Evolutionary conservation across 1,140 invertebrate genomes (phyloP), one percentile per base, ranked within the genome.

Genomic region (Saccostrea echinata): DNA sequence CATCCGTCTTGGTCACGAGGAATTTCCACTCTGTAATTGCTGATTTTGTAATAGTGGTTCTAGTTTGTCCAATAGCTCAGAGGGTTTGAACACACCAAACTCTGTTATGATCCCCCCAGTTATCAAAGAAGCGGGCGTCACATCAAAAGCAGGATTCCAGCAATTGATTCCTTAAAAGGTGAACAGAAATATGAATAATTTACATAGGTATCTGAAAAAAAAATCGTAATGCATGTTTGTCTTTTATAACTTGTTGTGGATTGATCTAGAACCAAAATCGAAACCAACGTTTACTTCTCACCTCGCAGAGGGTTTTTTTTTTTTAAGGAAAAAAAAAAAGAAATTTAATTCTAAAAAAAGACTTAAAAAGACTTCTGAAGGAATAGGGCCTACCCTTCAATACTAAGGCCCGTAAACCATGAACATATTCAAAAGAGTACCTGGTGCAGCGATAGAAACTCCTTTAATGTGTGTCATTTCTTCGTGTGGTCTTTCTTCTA

Each of bases 101-200:
- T 99, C 98, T 18, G 99, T 99, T 21, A 99, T 97, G 88, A 99
- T 98, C 13, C 97, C 98, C 12, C 95, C 95, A 30, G 97, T 98
- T 84, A 99, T 99, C 0, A 99, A 96, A 33, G 96, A 95, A 6
- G 97, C 97, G 27, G 99, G 98, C n/a, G 99, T 99, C 2, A 99
- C 97, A 95, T 99, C 99, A 95, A 99, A 99, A 0, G 98, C 97
- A 71, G 99, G 99, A 96, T 99, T 99, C 98, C 98, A 99, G 93
- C 98, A 99, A 81, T 96, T 96, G 87, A 99, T 98, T 81, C 98
- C 97, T 97, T 94, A 82, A 92, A 92, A 90, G 84, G 21, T n/a
- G 84, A 80, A 84, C 4, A 51, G 9, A 18, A 82, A 43, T 13
- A 52, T 51, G 30, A 24, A 21, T 51, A 13, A 3, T 30, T 76